Conservation (phyloP, 2,113 vertebrate genomes). For the Crotalus helleri region DNA sequence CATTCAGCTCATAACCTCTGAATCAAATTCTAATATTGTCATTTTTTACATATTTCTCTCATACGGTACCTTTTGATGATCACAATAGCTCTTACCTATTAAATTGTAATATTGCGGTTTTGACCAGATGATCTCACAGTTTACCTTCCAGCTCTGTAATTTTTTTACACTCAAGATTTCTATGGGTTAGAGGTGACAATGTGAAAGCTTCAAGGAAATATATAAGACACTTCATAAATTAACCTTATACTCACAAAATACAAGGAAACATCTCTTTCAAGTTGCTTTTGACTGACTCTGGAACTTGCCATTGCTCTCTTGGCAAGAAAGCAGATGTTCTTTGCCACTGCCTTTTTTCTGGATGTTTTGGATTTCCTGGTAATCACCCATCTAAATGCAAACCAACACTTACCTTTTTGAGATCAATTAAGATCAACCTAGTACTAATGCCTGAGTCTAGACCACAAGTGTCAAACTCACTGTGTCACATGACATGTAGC, state of each 20-base stretch:
- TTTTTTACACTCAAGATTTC: background rate
- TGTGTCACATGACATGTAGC: no score
- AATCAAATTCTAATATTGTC: background rate
- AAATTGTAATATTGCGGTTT: background rate
- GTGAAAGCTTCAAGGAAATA: background rate
- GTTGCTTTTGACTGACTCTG: background rate
- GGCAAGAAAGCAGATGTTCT: background rate
- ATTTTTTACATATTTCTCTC: background rate
- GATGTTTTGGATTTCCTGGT: background rate
- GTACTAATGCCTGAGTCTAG: background rate
- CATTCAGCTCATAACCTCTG: background rate
- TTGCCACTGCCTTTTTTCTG: background rate
- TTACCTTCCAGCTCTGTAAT: background rate
- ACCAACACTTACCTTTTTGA: background rate
- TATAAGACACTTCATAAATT: background rate
- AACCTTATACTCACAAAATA: background rate
- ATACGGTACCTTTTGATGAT: background rate
- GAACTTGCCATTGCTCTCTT: background rate
- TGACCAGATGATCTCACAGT: background rate
- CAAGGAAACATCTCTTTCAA: background rate
- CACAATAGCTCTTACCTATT: background rate
- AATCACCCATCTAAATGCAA: background rate
- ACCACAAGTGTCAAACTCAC: no score
- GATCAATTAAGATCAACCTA: background rate
- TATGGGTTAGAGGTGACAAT: background rate